phyloP scores from a whole-genome alignment of 2,113 vertebrate genomes.

The Plecotus auritus region DNA sequence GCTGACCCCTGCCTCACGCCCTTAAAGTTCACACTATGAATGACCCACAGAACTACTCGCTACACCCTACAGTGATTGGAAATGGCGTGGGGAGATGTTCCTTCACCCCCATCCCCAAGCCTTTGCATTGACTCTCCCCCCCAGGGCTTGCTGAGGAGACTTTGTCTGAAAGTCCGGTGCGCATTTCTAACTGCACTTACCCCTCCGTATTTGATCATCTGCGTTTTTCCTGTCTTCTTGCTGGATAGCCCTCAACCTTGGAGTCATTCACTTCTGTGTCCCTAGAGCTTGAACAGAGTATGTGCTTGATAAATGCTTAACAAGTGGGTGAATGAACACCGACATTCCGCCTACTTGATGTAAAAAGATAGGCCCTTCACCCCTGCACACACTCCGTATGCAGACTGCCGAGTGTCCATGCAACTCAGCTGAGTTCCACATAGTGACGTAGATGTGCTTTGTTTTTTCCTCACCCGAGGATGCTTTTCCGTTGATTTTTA shows the following conservation, averaged over 20 bases:
- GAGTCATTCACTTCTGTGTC: background rate
- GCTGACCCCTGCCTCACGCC: background rate
- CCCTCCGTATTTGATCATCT: background rate
- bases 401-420: rapidly evolving
- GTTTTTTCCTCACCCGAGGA: too few relatives aligned
- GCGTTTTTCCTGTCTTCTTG: background rate
- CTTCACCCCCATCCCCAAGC: too few relatives aligned
- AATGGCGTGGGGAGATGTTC: rapidly evolving
- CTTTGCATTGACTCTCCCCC: background rate
- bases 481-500: too few relatives aligned
- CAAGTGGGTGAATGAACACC: background rate
- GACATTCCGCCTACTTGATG: background rate
- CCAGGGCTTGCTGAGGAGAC: background rate
- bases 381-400: background rate
- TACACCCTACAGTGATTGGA: rapidly evolving
- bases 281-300: background rate
- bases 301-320: background rate
- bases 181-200: background rate
- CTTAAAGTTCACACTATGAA: background rate
- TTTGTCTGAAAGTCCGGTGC: background rate
- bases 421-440: background rate
- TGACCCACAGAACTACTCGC: background rate
- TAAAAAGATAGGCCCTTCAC: background rate
- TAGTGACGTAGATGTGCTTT: background rate
- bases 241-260: background rate